Base-by-base conservation (phyloP, 2,888 invertebrate genomes). In the Apamea sordens region DNA sequence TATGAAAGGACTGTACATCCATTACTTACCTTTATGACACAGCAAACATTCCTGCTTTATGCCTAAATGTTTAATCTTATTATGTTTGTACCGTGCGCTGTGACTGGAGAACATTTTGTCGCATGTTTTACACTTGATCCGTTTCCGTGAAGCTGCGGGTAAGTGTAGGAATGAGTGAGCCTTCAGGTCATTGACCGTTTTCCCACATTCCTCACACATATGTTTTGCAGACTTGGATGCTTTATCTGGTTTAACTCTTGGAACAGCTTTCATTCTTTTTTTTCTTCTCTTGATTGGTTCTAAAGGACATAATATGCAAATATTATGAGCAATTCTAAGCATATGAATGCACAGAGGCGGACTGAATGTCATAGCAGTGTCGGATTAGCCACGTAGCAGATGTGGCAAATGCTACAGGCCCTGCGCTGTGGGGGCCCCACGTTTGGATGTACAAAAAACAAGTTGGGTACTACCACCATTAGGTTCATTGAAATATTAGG, bases 191-290 rank as follows among this genome's bases (percentile, higher is more conserved):
- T 90, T 89, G 0, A 96, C 95, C 0, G 90, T 88, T 69, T 94
- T 94, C 0, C 96, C 96, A 70, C 96, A 96, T 79, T 94, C 94
- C 2, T 94, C 95, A 84, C 96, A 96, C 28, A 96, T 89, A 84
- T 93, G 91, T 86, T 72, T 86, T 73, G 44, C 83, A 79, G 73
- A 80, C 56, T 70, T 56, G 63, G 28, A 15, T 21, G 47, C 21
- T 84, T 41, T 84, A 47, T 81, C 63, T 56, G 6, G 2, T 84
- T 79, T 82, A 8, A 61, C 18, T 81, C 79, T 79, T 75, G n/a
- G 75, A 28, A 56, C 63, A 63, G 28, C 21, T 86, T 80, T 91
- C 5, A 73, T 83, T 82, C 80, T 82, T 86, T 86, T 91, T 82
- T 77, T 83, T 82, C 88, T 89, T 88, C 76, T 85, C 63, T 67